Percentiles rank a stretch among this genome's conserved stretches.
Evolutionary conservation across 2,888 invertebrate genomes (phyloP).

Genomic region (Acanthosoma haemorrhoidale): DNA sequence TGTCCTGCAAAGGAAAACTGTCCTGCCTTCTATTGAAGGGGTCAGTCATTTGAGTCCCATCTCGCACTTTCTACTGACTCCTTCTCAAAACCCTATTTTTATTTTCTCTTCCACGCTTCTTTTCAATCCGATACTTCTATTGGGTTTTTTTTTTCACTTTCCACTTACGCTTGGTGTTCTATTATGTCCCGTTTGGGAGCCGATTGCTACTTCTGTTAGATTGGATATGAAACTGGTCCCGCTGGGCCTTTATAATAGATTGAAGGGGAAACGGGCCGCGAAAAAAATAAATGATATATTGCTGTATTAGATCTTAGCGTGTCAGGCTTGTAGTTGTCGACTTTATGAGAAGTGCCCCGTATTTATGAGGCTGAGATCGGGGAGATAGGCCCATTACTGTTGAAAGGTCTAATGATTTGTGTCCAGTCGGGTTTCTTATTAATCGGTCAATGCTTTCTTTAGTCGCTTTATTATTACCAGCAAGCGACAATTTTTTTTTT

Average conservation of each 20-base stretch:
- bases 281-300: too few species aligned
- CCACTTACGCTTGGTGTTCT: neutral
- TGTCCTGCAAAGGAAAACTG: neutral
- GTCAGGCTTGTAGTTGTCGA: too few species aligned
- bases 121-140: neutral
- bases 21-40: neutral
- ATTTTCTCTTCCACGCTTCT: neutral
- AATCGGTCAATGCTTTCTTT: neutral
- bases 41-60: neutral
- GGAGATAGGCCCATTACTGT: neutral
- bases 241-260: too few species aligned
- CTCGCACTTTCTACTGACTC: neutral
- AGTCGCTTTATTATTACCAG: too few species aligned
- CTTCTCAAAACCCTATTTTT: neutral
- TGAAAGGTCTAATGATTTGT: neutral
- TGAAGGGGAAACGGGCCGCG: too few species aligned
- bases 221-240: neutral
- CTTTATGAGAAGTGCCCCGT: too few species aligned
- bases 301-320: too few species aligned
- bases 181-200: neutral
- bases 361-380: neutral
- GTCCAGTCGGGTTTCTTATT: neutral
- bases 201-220: neutral
- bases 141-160: neutral
- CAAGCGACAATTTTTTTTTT: too few species aligned